Percentiles rank a stretch among this genome's conserved stretches.
Evolutionary conservation across 1,140 invertebrate species (phyloP).

Genomic region (Caerostris extrusa): DNA sequence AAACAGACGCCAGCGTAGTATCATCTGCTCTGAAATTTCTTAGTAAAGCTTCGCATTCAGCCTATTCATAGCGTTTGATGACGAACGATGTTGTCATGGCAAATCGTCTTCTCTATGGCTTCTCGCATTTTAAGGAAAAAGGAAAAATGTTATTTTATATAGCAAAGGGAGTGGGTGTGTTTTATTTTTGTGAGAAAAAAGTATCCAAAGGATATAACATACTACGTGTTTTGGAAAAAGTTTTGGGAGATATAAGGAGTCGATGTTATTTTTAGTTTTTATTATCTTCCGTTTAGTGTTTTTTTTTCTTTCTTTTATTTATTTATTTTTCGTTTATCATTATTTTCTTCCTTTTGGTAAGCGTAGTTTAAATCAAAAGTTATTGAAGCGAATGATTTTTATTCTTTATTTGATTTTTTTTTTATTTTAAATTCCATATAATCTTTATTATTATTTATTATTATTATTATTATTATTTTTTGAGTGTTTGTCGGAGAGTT

Average conservation of each 20-base stretch:
- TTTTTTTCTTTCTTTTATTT: no score
- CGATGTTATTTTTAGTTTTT: not conserved
- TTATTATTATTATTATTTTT: no score
- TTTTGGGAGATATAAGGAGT: not conserved
- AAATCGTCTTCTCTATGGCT: not conserved
- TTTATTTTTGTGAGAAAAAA: not conserved
- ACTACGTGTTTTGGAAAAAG: not conserved
- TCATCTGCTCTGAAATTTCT: slow-evolving; percentile 39
- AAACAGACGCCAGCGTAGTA: slow-evolving; percentile 13
- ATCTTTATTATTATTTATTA: no score
- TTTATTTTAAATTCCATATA: no score
- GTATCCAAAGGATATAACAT: not conserved
- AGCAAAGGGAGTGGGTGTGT: not conserved
- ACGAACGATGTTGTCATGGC: slow-evolving; percentile 44
- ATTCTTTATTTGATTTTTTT: no score
- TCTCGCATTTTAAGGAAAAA: not conserved
- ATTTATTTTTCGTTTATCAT: not conserved
- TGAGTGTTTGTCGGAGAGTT: no score
- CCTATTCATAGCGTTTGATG: slow-evolving; percentile 26
- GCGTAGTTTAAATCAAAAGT: slow-evolving; percentile 3
- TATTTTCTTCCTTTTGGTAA: not conserved
- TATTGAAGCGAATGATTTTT: not conserved
- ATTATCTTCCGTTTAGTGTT: not conserved
- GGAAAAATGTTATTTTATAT: slow-evolving; percentile 30
- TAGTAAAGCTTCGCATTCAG: slow-evolving; percentile 54